Evolutionary conservation across 2,797 vertebrate genomes (phyloP), one percentile per base, ranked within the genome.

Genomic region (Smutsia temminckii): DNA sequence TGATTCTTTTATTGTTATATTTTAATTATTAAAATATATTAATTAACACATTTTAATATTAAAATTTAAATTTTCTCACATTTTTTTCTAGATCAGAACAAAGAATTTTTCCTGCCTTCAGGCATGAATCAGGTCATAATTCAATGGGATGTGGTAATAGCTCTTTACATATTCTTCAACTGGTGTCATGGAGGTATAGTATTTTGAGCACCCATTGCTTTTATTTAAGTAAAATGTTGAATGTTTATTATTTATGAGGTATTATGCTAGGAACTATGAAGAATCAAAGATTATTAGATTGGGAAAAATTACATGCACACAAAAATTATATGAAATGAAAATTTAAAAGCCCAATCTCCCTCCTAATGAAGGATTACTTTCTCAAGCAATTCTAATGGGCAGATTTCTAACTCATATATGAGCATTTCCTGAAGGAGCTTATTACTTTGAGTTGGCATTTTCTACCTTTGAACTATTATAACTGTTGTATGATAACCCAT

Each of bases 171-270:
- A 16, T 78, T 97, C 83, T 96, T 97, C 85, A 84, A 6, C 1
- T 97, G 97, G 94, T 95, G 96, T 71, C 86, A 94, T 57, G 96
- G 90, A 98, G 97, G 97, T 98, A 97, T 0, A 42, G 91, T 95
- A 74, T 88, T 94, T 87, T 68, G 11, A 57, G 32, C 79, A 9
- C 77, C 37, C 80, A 49, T 72, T 69, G 72, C 49, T 80, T 95
- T 84, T 95, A n/a, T 80, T 91, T 23, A 59, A 64, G 42, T 40
- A 55, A 78, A 89, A 77, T 37, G 55, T 18, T 83, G 53, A 78
- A 6, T n/a, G 23, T 8, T 80, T 80, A 75, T 95, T n/a, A 42
- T 71, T 68, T 83, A 93, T 20, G 88, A 64, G 8, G 34, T 13
- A 57, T 93, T 78, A 42, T 89, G 23, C 40, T 83, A 81, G 71